Conservation (phyloP, 2,797 vertebrate genomes). For the Coreius guichenoti region DNA sequence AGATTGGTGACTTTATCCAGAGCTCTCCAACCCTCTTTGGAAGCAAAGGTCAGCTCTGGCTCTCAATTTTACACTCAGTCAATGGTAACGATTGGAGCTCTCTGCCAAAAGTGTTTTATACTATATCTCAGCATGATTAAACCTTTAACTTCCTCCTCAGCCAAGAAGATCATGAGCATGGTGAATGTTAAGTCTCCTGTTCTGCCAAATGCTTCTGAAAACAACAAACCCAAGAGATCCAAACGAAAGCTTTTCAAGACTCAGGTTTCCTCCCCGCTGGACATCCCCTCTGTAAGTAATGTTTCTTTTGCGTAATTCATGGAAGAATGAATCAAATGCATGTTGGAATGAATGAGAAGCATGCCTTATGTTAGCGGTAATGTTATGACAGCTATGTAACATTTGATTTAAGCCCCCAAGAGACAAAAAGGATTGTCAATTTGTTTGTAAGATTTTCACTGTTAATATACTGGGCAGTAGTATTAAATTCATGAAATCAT, state of each 20-base stretch:
- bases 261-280: conserved; percentile 60
- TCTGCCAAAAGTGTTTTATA: conserved; percentile 4
- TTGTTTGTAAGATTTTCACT: not conserved
- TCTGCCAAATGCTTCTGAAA: conserved; percentile 30
- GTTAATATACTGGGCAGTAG: not conserved
- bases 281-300: conserved; percentile 73
- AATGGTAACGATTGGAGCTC: conserved; percentile 46
- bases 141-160: conserved; percentile 59
- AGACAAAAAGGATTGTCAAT: not conserved
- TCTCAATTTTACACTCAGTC: conserved; percentile 19
- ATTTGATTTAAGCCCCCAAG: not conserved
- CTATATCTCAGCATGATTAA: not conserved
- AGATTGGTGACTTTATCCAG: conserved; percentile 66
- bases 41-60: conserved; percentile 63
- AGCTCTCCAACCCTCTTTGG: conserved; percentile 63
- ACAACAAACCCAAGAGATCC: conserved; percentile 68
- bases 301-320: not conserved
- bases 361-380: not conserved
- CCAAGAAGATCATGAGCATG: conserved; percentile 67
- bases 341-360: not conserved
- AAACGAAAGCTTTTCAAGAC: conserved; percentile 75
- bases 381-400: not conserved
- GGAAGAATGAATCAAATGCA: not conserved
- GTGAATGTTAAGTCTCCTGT: conserved; percentile 61
- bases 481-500: conserved; percentile 11